phyloP scores from a whole-genome alignment of 2,113 vertebrate species.

The Piprites chloris region DNA sequence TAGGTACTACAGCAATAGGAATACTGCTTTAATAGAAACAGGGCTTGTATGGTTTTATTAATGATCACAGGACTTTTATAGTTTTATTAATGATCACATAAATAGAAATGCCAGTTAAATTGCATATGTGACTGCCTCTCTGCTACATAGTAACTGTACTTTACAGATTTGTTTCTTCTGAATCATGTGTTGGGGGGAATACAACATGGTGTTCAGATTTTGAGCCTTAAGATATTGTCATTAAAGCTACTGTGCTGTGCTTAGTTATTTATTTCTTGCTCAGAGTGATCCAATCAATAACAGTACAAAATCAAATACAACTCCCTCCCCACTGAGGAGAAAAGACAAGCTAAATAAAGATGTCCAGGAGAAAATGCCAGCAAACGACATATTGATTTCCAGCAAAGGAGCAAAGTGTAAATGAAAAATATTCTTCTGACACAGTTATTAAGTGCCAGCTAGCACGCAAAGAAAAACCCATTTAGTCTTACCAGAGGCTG shows the following conservation, averaged over 20 bases:
- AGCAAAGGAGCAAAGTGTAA: constrained; percentile 68
- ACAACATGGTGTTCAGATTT: constrained; percentile 34
- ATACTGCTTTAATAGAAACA: constrained; percentile 25
- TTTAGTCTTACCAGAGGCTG: constrained; percentile 32
- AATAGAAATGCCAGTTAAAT: constrained; percentile 44
- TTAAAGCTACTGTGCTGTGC: constrained; percentile 63
- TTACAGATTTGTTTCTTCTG: constrained; percentile 63
- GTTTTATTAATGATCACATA: constrained; percentile 39
- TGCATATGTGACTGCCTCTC: constrained; percentile 10
- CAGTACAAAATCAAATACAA: constrained; percentile 66
- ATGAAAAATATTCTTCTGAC: constrained; percentile 75
- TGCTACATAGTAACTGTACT: constrained; percentile 27
- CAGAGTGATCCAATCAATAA: constrained; percentile 70
- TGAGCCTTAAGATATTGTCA: constrained; percentile 63
- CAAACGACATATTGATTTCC: constrained; percentile 74
- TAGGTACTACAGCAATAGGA: background rate
- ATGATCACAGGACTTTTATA: background rate
- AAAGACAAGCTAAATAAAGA: constrained; percentile 73
- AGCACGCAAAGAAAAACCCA: constrained; percentile 34
- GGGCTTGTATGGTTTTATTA: background rate
- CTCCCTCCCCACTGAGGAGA: constrained; percentile 48
- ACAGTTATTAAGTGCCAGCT: constrained; percentile 64
- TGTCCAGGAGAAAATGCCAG: constrained; percentile 57
- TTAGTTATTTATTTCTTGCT: constrained; percentile 75
- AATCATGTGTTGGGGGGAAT: constrained; percentile 4